Conservation (phyloP, 1,140 invertebrate species). For the Dreissena rostriformis region DNA sequence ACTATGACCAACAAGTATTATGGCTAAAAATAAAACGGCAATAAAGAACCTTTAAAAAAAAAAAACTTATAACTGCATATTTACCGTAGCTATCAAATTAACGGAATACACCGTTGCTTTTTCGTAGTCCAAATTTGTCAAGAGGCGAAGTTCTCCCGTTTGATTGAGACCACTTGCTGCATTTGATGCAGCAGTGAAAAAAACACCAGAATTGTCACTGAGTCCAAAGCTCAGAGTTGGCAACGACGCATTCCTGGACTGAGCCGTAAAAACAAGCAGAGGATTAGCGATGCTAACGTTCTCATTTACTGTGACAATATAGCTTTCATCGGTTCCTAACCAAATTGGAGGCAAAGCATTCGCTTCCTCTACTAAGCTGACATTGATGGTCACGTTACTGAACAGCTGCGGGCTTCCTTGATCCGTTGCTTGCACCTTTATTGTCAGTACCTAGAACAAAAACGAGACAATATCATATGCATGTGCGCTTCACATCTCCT, state of each 20-base stretch:
- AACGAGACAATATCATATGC: not conserved
- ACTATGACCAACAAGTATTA: not conserved
- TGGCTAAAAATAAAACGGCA: not conserved
- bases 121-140: constrained; percentile 18
- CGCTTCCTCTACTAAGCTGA: not conserved
- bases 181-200: not conserved
- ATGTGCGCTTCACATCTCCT: not conserved
- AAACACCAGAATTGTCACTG: not conserved
- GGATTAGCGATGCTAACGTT: not conserved
- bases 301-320: constrained; percentile 15
- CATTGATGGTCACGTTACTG: not conserved
- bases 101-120: constrained; percentile 9
- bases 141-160: not conserved
- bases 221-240: constrained; percentile 1
- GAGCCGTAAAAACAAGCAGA: constrained; percentile 2
- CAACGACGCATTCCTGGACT: not conserved
- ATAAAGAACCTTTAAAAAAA: not conserved
- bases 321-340: not conserved
- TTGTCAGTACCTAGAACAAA: not conserved
- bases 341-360: not conserved
- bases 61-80: not conserved
- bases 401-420: not conserved
- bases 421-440: constrained; percentile 11
- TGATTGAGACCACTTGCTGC: not conserved
- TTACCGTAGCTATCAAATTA: constrained; percentile 51